Conservation (phyloP, 2,113 vertebrate genomes). For the Salminus brasiliensis region DNA sequence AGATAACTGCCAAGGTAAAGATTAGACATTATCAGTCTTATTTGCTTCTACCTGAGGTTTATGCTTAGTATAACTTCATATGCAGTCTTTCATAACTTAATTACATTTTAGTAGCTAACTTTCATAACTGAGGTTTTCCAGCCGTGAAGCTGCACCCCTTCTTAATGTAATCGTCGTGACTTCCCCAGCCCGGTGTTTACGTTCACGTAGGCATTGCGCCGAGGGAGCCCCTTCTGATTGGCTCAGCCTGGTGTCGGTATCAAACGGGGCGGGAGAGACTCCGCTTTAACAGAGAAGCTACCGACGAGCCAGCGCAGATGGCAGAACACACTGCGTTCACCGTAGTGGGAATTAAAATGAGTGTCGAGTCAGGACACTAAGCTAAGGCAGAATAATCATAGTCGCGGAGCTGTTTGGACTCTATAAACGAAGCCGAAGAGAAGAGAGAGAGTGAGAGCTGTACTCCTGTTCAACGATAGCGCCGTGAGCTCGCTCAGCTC, state of each 20-base stretch:
- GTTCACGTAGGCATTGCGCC: neutral
- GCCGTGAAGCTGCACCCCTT: neutral
- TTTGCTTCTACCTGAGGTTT: no score
- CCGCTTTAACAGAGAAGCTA: conserved; percentile 25
- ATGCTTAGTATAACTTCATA: no score
- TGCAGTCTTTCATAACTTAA: no score
- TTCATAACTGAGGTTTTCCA: neutral
- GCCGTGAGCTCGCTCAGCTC: neutral
- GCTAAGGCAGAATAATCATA: neutral
- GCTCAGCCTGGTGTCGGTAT: neutral
- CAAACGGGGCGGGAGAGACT: conserved; percentile 11
- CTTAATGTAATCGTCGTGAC: conserved; percentile 19
- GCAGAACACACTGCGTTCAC: conserved; percentile 8
- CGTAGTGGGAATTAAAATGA: neutral
- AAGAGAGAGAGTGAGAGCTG: no score
- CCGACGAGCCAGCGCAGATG: neutral
- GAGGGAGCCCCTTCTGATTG: neutral
- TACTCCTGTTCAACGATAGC: neutral
- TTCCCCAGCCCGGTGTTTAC: neutral
- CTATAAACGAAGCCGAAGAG: no score
- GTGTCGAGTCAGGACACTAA: neutral
- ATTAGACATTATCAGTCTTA: no score
- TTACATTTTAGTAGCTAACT: neutral
- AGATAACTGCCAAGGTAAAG: no score
- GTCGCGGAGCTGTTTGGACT: neutral